A percentile compares a stretch with the other conserved stretches of the same genome.
phyloP scores from a whole-genome alignment of 2,113 vertebrate genomes.

The Spea bombifrons region DNA sequence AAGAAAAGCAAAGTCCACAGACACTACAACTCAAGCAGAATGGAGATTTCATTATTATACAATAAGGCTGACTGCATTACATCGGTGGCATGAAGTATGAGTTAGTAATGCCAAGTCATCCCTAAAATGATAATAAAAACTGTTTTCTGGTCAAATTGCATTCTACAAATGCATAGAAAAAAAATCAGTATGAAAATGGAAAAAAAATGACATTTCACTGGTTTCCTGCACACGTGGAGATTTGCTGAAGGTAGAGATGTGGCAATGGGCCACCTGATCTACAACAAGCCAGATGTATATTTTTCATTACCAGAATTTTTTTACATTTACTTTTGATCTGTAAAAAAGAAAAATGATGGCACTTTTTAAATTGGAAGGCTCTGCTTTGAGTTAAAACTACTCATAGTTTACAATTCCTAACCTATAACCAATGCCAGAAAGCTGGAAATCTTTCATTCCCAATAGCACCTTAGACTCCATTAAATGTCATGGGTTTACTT shows the following conservation, averaged over 20 bases:
- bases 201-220: conserved; percentile 21
- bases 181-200: conserved; percentile 30
- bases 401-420: too few relatives aligned
- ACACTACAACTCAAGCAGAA: conserved; percentile 43
- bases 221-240: conserved; percentile 16
- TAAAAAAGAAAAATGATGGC: too few relatives aligned
- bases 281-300: neutral
- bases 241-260: conserved; percentile 13
- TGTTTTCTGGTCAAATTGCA: conserved; percentile 45
- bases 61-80: conserved; percentile 42
- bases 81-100: conserved; percentile 42
- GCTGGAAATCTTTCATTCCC: too few relatives aligned
- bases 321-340: neutral
- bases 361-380: too few relatives aligned
- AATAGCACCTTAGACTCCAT: too few relatives aligned
- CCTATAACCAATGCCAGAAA: too few relatives aligned
- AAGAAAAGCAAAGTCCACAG: conserved; percentile 24
- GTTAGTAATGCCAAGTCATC: conserved; percentile 46
- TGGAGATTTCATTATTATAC: conserved; percentile 41
- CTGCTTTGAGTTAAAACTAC: too few relatives aligned
- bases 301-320: neutral
- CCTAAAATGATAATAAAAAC: conserved; percentile 45
- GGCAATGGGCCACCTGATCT: neutral
- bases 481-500: too few relatives aligned
- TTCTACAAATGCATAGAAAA: conserved; percentile 40